Conservation (phyloP, 2,888 invertebrate genomes). For the Monoplex corrugatus region DNA sequence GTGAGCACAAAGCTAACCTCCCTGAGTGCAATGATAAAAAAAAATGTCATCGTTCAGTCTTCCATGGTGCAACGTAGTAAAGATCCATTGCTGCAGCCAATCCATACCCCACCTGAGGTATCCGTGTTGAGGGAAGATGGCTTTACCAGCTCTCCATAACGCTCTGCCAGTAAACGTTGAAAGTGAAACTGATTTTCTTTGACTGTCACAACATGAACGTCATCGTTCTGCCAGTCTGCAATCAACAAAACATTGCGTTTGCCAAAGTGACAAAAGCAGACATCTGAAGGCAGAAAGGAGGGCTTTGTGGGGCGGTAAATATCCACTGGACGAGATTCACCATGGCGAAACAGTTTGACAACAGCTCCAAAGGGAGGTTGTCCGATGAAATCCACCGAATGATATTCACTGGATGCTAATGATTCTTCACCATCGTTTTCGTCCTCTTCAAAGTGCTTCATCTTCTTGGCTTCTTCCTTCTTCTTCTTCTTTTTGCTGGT, state of each 20-base stretch:
- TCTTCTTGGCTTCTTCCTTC: too few species aligned
- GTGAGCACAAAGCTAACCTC: too few species aligned
- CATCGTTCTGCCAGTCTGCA: constrained; percentile 13
- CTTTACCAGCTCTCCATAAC: not conserved
- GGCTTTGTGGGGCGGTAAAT: not conserved
- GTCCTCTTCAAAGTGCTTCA: not conserved
- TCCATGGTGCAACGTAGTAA: not conserved
- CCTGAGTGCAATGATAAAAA: too few species aligned
- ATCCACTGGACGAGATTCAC: not conserved
- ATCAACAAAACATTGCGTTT: not conserved
- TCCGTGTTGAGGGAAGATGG: constrained; percentile 7
- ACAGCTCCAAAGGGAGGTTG: not conserved
- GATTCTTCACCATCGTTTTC: not conserved
- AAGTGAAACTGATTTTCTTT: not conserved
- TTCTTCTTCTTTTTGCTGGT: not conserved
- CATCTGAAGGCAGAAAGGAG: not conserved
- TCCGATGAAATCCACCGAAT: too few species aligned
- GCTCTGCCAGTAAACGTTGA: not conserved
- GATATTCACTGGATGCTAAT: not conserved
- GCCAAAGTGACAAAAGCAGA: not conserved
- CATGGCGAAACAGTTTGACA: not conserved
- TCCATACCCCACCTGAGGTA: not conserved
- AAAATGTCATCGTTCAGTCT: too few species aligned
- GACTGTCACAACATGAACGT: not conserved
- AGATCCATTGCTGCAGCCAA: constrained; percentile 13